Conservation (phyloP, 2,113 vertebrate genomes). For the Oenanthe melanoleuca region DNA sequence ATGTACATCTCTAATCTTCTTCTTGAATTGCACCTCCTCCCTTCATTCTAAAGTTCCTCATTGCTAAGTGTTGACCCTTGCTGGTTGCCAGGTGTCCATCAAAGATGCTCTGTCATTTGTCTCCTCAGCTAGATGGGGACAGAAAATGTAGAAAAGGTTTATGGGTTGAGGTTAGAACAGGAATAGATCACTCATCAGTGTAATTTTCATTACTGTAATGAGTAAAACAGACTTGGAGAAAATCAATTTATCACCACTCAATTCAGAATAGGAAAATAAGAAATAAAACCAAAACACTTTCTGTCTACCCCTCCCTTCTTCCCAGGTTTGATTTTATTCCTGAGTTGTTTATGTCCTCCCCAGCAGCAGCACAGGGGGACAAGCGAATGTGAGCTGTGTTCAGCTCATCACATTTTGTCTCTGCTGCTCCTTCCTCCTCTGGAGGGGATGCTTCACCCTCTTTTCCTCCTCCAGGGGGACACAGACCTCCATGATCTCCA, state of each 20-base stretch:
- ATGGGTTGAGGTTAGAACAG: not conserved
- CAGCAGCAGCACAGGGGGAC: not conserved
- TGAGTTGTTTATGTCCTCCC: not conserved
- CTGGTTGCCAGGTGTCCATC: not conserved
- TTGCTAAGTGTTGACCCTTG: not conserved
- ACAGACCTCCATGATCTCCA: not conserved
- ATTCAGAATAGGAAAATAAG: not conserved
- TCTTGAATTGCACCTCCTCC: not conserved
- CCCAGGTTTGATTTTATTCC: not conserved
- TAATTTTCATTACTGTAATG: accelerated
- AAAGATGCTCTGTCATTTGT: not conserved
- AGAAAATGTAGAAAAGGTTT: not conserved
- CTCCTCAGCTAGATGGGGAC: not conserved
- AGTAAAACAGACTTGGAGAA: not conserved
- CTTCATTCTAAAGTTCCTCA: not conserved
- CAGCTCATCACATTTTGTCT: accelerated
- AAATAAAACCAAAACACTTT: not conserved
- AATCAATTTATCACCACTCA: not conserved
- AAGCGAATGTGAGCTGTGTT: not conserved
- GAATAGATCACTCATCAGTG: not conserved
- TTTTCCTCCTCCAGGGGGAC: not conserved
- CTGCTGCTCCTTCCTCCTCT: not conserved
- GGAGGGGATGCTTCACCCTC: no score
- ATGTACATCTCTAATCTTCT: not conserved
- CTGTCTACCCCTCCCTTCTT: not conserved